These are phyloP conservation scores for Cherax destructor DNA, from an alignment of 1,140 invertebrate genomes.

Conservation along the genomic window DNA sequence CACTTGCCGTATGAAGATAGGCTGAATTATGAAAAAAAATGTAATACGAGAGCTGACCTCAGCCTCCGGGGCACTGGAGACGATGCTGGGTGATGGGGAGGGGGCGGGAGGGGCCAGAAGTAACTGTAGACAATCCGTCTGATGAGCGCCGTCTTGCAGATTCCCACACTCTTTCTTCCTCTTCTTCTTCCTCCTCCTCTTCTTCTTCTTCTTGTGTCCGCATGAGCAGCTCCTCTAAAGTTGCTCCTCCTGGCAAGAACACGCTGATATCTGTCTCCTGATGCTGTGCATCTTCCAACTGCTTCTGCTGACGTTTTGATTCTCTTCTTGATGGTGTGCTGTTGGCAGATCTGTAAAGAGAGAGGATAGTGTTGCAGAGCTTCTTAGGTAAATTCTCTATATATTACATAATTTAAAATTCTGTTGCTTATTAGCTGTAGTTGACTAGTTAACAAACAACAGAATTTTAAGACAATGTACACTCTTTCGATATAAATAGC, in stretches of 20 bases:
- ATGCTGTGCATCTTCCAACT: slow-evolving; percentile 26
- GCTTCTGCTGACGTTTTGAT: slow-evolving; percentile 13
- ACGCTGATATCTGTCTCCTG: not conserved
- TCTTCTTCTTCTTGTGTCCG: slow-evolving; percentile 40
- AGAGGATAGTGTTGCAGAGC: not conserved
- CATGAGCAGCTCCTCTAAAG: slow-evolving; percentile 35
- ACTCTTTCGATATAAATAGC: too few relatives aligned
- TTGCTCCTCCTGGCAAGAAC: slow-evolving; percentile 44
- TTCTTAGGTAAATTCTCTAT: not conserved
- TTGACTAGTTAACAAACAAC: too few relatives aligned
- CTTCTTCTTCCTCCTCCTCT: slow-evolving; percentile 46
- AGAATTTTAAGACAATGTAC: too few relatives aligned
- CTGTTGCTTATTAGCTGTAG: too few relatives aligned
- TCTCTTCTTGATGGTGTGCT: slow-evolving; percentile 37
- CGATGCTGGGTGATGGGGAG: slow-evolving; percentile 54
- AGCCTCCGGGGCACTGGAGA: slow-evolving; percentile 48
- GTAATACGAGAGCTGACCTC: slow-evolving; percentile 10
- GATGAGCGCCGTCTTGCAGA: slow-evolving; percentile 36
- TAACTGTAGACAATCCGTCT: slow-evolving; percentile 55
- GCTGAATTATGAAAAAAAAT: too few relatives aligned
- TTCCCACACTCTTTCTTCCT: slow-evolving; percentile 38
- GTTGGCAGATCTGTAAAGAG: slow-evolving; percentile 11
- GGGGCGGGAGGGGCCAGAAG: slow-evolving; percentile 50
- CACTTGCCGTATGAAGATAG: too few relatives aligned
- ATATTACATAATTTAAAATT: not conserved